Evolutionary conservation across 2,797 vertebrate species (phyloP).

Genomic region (Petrocephalus schoutedeni): DNA sequence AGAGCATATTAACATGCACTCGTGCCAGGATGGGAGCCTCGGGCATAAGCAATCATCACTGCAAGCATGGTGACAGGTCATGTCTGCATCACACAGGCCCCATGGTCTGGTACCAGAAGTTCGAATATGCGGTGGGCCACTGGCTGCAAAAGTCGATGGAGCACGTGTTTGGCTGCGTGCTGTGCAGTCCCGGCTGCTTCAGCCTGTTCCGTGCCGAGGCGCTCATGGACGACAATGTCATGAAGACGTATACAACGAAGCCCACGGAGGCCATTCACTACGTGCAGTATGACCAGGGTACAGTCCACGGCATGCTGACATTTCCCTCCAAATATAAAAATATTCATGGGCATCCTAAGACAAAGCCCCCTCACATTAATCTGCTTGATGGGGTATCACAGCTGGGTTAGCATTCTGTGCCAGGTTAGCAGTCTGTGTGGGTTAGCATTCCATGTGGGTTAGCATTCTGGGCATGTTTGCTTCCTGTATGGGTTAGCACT

Average conservation of each 20-base stretch:
- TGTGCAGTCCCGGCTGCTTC: conserved; percentile 76
- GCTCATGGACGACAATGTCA: conserved; percentile 67
- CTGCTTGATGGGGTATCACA: too few relatives aligned
- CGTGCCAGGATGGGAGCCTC: not conserved
- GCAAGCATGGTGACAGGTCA: not conserved
- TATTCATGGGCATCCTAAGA: too few relatives aligned
- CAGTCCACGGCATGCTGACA: not conserved
- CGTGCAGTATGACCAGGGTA: conserved; percentile 69
- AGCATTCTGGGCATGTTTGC: conserved; percentile 48
- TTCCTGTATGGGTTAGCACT: not conserved
- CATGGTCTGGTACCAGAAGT: conserved; percentile 81
- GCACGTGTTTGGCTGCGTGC: conserved; percentile 72
- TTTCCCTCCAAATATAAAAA: not conserved
- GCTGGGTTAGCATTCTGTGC: not conserved
- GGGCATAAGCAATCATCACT: not conserved
- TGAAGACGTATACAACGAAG: conserved; percentile 61
- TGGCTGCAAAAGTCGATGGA: conserved; percentile 77
- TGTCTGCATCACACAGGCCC: conserved; percentile 60
- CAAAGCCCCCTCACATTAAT: too few relatives aligned
- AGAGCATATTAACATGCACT: not conserved
- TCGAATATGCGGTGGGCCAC: conserved; percentile 75
- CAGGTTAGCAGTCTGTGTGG: conserved; percentile 39
- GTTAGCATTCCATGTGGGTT: conserved; percentile 9
- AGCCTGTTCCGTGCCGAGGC: conserved; percentile 67
- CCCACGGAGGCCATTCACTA: conserved; percentile 53